Evolutionary conservation across 37 sponge, comb jelly and placozoan genomes (phyloP).

Genomic region (Hormiphora californensis): DNA sequence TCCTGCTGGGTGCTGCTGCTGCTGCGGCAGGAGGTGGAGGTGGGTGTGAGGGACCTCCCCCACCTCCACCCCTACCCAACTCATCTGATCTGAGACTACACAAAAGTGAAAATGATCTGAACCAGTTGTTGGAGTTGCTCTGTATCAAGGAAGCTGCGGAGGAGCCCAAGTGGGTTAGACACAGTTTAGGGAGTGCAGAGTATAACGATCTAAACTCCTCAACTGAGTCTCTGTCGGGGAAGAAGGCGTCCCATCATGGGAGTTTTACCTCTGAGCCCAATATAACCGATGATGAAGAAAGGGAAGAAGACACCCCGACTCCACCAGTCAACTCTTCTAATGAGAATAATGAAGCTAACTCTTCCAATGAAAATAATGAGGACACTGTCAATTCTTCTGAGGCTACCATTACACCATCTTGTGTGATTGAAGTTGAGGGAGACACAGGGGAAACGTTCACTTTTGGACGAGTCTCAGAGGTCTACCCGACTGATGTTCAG

Average conservation of each 20-base stretch:
- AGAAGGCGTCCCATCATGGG: not conserved
- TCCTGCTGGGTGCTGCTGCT: no score
- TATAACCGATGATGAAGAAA: conserved; percentile 4
- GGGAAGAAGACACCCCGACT: conserved; percentile 4
- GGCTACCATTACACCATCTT: conserved; percentile 21
- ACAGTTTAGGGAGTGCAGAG: conserved; percentile 33
- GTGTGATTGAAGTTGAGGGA: not conserved
- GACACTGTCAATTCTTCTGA: not conserved
- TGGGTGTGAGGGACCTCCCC: no score
- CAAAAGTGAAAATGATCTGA: conserved; percentile 15
- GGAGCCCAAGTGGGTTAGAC: not conserved
- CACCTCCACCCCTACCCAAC: no score
- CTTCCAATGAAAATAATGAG: conserved; percentile 20
- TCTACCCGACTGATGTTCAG: no score
- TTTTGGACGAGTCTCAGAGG: not conserved
- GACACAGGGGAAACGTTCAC: not conserved
- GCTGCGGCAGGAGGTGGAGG: no score
- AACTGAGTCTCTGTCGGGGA: not conserved
- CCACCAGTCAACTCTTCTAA: not conserved
- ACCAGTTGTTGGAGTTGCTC: conserved; percentile 21
- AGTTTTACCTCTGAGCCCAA: not conserved
- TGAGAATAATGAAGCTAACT: not conserved
- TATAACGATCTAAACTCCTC: not conserved
- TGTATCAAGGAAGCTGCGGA: not conserved
- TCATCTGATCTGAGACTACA: no score